Percentiles rank a stretch among this genome's conserved stretches.
phyloP scores from a whole-genome alignment of 2,888 invertebrate genomes.

The Latheticus oryzae region DNA sequence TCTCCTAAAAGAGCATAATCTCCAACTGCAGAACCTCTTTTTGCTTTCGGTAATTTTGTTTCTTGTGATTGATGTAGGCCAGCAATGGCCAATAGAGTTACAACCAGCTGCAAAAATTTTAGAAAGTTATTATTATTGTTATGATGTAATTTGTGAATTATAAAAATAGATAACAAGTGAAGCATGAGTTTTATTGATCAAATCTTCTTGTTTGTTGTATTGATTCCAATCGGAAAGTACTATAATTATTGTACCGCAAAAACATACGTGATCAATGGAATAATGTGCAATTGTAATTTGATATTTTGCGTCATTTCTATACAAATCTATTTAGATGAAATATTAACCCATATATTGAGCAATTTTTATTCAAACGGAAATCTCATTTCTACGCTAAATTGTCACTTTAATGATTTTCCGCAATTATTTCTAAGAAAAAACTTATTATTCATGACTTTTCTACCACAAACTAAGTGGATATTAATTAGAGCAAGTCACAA shows the following conservation, averaged over 20 bases:
- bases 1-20: too few species aligned
- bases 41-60: constrained; percentile 1
- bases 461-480: too few species aligned
- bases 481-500: not conserved
- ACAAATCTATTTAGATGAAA: constrained; percentile 6
- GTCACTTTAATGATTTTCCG: constrained; percentile 5
- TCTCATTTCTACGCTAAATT: constrained; percentile 7
- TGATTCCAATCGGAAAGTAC: not conserved
- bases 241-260: not conserved
- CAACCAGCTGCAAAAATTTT: constrained; percentile 11
- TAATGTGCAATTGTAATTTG: constrained; percentile 6
- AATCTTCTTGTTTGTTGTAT: too few species aligned
- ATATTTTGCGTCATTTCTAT: constrained; percentile 10
- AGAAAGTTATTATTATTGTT: too few species aligned
- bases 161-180: too few species aligned
- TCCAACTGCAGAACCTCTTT: constrained; percentile 7
- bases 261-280: constrained; percentile 4
- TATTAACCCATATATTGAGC: constrained; percentile 17
- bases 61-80: constrained; percentile 1
- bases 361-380: constrained; percentile 17
- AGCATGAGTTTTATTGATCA: too few species aligned
- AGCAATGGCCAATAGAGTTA: constrained; percentile 10
- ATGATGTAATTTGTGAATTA: too few species aligned
- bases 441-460: too few species aligned
- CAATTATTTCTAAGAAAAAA: too few species aligned